phyloP scores from a whole-genome alignment of 2,797 vertebrate genomes.

The Molossus molossus region DNA sequence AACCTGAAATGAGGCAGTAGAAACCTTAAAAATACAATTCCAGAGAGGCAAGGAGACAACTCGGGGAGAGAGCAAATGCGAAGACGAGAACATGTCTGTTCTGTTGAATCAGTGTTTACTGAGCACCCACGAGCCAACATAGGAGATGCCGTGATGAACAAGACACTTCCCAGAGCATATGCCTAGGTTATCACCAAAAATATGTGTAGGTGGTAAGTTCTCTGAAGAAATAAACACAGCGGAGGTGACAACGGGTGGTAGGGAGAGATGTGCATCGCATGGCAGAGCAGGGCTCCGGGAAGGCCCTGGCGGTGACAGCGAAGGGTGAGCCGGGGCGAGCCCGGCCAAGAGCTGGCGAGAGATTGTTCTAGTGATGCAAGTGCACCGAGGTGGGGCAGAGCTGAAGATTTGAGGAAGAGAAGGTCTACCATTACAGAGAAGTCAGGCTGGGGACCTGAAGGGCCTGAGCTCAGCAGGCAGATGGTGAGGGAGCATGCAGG shows the following conservation, averaged over 20 bases:
- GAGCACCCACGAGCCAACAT: not conserved
- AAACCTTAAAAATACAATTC: not conserved
- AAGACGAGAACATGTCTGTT: not conserved
- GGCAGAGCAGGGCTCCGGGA: not conserved
- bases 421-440: not conserved
- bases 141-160: not conserved
- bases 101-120: not conserved
- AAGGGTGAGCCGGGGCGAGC: not conserved
- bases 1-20: not conserved
- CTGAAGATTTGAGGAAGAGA: conserved; percentile 4
- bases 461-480: not conserved
- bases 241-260: not conserved
- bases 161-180: not conserved
- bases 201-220: not conserved
- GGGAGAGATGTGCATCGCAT: not conserved
- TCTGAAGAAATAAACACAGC: not conserved
- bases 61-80: not conserved
- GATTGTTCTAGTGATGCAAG: not conserved
- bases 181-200: not conserved
- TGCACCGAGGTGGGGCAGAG: not conserved
- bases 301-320: not conserved
- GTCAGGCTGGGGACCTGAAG: not conserved
- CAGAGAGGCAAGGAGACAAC: not conserved
- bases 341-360: not conserved
- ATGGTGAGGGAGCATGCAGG: not conserved